Evolutionary conservation across 2,797 vertebrate species (phyloP).

Genomic region (Falco novaeseelandiae): DNA sequence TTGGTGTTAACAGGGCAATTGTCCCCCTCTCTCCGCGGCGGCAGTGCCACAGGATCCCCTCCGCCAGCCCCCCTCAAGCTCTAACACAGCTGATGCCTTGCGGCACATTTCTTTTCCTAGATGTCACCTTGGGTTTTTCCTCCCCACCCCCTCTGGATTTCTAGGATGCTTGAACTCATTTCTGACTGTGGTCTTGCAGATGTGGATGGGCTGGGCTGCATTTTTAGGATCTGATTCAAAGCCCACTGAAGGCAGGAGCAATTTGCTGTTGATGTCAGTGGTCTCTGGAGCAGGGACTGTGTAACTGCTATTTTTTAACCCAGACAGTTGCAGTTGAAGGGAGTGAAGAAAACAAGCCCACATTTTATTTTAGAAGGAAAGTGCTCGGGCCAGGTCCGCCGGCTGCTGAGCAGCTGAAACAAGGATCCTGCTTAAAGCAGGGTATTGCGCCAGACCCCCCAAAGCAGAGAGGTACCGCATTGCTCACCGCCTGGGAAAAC

Average conservation of each 20-base stretch:
- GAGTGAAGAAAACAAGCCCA: neutral
- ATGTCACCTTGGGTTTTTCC: neutral
- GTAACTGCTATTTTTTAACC: neutral
- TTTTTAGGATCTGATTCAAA: constrained; percentile 58
- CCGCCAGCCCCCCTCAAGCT: neutral
- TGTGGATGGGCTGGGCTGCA: constrained; percentile 43
- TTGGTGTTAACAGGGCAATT: neutral
- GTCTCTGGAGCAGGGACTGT: neutral
- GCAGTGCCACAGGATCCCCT: neutral
- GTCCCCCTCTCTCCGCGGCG: neutral
- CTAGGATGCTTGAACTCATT: constrained; percentile 11
- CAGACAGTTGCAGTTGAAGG: neutral
- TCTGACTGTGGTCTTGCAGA: neutral
- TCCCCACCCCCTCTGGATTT: neutral
- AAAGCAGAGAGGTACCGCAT: neutral
- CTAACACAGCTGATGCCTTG: neutral
- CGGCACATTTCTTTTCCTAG: neutral
- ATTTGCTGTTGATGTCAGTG: neutral
- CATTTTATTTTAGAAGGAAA: neutral
- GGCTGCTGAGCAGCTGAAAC: neutral
- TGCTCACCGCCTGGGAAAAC: neutral
- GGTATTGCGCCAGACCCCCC: neutral
- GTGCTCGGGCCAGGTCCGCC: neutral
- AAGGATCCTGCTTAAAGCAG: neutral
- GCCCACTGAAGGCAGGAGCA: constrained; percentile 15